Conservation (phyloP, 2,797 vertebrate species). For the Bradypodion pumilum region DNA sequence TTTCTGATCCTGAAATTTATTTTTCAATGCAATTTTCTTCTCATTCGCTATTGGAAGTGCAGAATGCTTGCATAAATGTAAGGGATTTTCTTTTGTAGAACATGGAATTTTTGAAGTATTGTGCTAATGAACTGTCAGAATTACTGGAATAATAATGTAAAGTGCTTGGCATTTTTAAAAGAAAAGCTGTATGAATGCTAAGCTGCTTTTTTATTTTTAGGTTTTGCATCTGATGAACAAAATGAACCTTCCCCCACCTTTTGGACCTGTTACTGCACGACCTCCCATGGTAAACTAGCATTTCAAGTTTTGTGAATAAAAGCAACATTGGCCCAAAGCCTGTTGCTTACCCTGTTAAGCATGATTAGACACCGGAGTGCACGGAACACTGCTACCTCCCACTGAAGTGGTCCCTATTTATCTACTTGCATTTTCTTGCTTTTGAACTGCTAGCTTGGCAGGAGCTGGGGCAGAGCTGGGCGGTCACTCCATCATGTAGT, state of each 20-base stretch:
- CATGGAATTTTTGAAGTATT: background rate
- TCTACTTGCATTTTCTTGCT: too few species aligned
- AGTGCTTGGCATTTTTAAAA: background rate
- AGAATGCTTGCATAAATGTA: background rate
- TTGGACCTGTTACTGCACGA: conserved; percentile 88
- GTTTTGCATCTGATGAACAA: conserved; percentile 99
- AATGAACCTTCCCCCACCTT: conserved; percentile 96
- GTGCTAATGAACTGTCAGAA: background rate
- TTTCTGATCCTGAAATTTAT: background rate
- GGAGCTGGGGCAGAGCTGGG: too few species aligned
- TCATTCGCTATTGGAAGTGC: background rate
- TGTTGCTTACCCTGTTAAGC: too few species aligned
- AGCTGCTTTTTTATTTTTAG: conserved; percentile 71
- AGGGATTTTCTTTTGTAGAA: background rate
- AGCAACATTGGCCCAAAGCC: background rate
- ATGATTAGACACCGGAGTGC: too few species aligned
- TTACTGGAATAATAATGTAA: background rate
- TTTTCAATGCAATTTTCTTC: background rate
- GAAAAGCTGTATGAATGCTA: conserved; percentile 12
- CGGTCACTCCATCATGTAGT: too few species aligned
- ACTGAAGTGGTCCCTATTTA: too few species aligned
- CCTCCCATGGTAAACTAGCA: conserved; percentile 84
- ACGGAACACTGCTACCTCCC: too few species aligned
- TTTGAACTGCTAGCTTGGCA: too few species aligned
- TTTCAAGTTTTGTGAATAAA: background rate